phyloP scores from a whole-genome alignment of 2,113 vertebrate species.

The Cavia porcellus region DNA sequence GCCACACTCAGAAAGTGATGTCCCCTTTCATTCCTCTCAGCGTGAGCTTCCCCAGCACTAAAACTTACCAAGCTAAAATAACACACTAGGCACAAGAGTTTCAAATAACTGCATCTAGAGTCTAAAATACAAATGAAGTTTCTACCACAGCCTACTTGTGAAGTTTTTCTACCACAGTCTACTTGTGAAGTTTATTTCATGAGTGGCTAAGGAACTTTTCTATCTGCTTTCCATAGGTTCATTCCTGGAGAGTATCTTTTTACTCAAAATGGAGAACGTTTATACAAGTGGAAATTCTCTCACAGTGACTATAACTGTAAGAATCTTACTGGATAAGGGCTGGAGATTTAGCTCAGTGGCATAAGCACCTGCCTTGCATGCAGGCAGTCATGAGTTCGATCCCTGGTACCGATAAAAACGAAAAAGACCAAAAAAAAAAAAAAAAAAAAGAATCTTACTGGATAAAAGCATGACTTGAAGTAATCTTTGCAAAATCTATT shows the following conservation, averaged over 20 bases:
- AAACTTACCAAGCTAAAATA: constrained; percentile 48
- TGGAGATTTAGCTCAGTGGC: too few species aligned
- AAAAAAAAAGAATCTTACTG: not conserved
- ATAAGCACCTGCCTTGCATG: too few species aligned
- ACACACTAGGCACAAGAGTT: constrained; percentile 44
- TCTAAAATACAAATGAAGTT: constrained; percentile 72
- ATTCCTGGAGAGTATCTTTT: constrained; percentile 46
- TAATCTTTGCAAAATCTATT: not conserved
- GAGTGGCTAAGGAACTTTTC: constrained; percentile 44
- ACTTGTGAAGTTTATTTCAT: constrained; percentile 68
- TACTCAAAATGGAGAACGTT: constrained; percentile 54
- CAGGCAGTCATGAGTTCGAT: too few species aligned
- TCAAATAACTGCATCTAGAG: constrained; percentile 28
- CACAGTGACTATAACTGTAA: not conserved
- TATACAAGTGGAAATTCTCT: constrained; percentile 57
- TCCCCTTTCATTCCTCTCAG: constrained; percentile 41
- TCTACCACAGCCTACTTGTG: constrained; percentile 27
- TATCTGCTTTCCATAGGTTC: constrained; percentile 49
- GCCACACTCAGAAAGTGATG: constrained; percentile 19
- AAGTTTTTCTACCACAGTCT: constrained; percentile 2
- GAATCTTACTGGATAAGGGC: constrained; percentile 10
- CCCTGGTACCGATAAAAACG: too few species aligned
- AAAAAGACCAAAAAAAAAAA: too few species aligned
- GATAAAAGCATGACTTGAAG: constrained; percentile 64
- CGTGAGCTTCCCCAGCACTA: not conserved